A percentile compares a stretch with the other conserved stretches of the same genome.
Evolutionary conservation across 2,113 vertebrate genomes (phyloP).

Genomic region (Donacobius atricapilla): DNA sequence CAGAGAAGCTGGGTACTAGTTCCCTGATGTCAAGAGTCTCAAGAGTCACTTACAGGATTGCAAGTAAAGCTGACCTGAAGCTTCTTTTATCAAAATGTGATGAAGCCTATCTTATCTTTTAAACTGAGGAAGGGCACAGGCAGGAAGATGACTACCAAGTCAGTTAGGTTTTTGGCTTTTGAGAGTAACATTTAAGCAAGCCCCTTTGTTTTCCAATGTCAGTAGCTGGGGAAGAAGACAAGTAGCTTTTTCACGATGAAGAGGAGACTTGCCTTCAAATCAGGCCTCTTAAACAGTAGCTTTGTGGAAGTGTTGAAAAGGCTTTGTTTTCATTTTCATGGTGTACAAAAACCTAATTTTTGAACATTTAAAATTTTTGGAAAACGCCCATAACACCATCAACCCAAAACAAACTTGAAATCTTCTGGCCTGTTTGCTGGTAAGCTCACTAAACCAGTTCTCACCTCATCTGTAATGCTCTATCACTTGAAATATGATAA

Average conservation of each 20-base stretch:
- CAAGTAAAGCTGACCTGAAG: background rate
- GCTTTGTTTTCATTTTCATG: background rate
- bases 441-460: background rate
- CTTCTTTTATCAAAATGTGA: background rate
- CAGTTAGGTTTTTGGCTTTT: background rate
- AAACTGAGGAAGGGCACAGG: background rate
- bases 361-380: background rate
- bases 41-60: background rate
- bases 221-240: background rate
- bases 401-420: background rate
- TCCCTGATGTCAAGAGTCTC: background rate
- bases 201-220: background rate
- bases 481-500: background rate
- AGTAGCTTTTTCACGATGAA: background rate
- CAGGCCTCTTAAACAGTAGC: background rate
- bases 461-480: background rate
- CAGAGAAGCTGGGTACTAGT: background rate
- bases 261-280: background rate
- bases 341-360: background rate
- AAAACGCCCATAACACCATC: background rate
- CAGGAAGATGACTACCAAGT: background rate
- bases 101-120: background rate
- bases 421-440: background rate
- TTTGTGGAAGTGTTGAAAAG: background rate
- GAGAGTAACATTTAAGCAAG: background rate